Evolutionary conservation across 2,888 invertebrate genomes (phyloP).

Genomic region (Xylocampa areola): DNA sequence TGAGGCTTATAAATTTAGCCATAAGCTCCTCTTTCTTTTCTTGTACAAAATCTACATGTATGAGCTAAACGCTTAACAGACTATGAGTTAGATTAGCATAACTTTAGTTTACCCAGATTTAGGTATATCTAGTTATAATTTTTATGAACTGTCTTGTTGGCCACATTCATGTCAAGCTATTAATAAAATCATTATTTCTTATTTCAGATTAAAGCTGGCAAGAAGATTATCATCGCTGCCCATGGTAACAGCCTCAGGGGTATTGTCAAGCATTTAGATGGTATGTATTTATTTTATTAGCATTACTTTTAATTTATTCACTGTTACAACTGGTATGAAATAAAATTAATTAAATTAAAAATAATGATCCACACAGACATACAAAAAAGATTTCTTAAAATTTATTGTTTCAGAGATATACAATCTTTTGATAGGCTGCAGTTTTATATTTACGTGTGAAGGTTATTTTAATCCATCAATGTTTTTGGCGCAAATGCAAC

Average conservation of each 20-base stretch:
- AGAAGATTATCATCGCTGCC: conserved; percentile 94
- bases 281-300: conserved; percentile 83
- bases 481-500: background rate
- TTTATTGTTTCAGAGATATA: background rate
- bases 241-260: conserved; percentile 96
- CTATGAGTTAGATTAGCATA: no score
- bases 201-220: conserved; percentile 94
- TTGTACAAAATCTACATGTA: no score
- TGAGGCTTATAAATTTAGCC: no score
- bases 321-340: no score
- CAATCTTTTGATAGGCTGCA: background rate
- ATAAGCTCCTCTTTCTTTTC: no score
- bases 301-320: conserved; percentile 14
- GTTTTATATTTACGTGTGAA: background rate
- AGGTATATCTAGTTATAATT: no score
- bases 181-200: conserved; percentile 21
- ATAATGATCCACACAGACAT: background rate
- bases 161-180: background rate
- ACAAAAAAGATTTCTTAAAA: background rate
- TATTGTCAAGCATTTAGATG: conserved; percentile 95
- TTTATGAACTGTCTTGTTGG: conserved; percentile 6
- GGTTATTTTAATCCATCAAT: background rate
- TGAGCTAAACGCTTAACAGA: no score
- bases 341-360: background rate
- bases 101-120: no score